These are phyloP conservation scores for Amazonetta brasiliensis DNA, from an alignment of 2,797 vertebrate genomes.

Conservation along the genomic window DNA sequence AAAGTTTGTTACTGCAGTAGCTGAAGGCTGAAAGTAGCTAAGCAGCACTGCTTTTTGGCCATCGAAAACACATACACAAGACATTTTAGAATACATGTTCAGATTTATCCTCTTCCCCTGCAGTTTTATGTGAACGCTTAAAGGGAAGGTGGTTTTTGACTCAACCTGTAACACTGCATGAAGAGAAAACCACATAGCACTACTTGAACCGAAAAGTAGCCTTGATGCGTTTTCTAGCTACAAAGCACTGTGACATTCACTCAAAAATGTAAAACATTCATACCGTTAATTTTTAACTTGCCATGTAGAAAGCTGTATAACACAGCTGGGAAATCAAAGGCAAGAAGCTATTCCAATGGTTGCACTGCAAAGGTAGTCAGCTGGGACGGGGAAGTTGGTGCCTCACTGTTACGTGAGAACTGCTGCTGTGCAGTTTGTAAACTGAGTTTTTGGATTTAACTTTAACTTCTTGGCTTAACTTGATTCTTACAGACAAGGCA, in stretches of 20 bases:
- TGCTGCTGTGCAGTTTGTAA: background rate
- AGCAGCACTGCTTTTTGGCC: background rate
- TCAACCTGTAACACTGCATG: background rate
- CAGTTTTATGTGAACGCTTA: background rate
- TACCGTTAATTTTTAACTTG: conserved; percentile 20
- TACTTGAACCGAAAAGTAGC: background rate
- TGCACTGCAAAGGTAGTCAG: background rate
- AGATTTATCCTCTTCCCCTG: background rate
- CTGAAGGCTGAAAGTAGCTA: background rate
- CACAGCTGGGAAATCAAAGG: background rate
- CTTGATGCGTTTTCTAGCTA: rapidly evolving
- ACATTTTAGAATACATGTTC: background rate
- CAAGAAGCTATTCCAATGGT: background rate
- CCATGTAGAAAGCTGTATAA: background rate
- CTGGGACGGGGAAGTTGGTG: background rate
- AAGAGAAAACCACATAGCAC: background rate
- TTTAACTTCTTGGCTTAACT: background rate
- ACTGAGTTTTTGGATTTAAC: background rate
- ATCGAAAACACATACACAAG: background rate
- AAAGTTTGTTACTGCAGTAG: background rate
- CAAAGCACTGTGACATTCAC: background rate
- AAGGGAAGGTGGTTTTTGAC: background rate
- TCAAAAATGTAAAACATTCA: background rate
- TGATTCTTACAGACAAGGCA: background rate
- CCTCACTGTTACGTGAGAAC: background rate